phyloP scores from a whole-genome alignment of 2,113 vertebrate genomes.

The Psittacula cyanocephala region DNA sequence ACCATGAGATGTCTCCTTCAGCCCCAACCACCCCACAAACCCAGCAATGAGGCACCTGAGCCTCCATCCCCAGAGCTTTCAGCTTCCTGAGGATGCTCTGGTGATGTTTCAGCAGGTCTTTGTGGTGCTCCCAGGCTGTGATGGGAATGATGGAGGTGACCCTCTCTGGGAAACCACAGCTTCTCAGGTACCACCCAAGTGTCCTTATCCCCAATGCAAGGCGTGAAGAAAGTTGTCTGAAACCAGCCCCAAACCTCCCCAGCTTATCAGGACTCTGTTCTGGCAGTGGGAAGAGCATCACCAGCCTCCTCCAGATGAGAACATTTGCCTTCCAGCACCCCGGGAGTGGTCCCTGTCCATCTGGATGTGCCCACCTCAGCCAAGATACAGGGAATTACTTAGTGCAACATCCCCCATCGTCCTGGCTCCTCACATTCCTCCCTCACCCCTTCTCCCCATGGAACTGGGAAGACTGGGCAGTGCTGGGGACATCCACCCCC shows the following conservation, averaged over 20 bases:
- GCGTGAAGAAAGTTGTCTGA: not conserved
- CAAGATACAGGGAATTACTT: not conserved
- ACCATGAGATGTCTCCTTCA: rapidly evolving
- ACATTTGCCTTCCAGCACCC: not conserved
- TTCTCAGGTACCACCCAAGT: not conserved
- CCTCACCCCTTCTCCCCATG: rapidly evolving
- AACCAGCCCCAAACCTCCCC: not conserved
- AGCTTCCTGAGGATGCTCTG: rapidly evolving
- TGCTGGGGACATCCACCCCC: rapidly evolving
- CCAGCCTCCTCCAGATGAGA: not conserved
- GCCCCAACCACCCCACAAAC: not conserved
- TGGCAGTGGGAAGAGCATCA: rapidly evolving
- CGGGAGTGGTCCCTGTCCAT: not conserved
- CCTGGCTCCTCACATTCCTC: not conserved
- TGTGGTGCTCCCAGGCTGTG: rapidly evolving
- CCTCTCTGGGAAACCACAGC: rapidly evolving
- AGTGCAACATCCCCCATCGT: not conserved
- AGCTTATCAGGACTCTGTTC: not conserved
- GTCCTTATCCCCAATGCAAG: not conserved
- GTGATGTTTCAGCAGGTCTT: not conserved
- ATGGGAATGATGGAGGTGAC: not conserved
- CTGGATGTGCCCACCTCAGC: not conserved
- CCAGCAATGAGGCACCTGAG: rapidly evolving
- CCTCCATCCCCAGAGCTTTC: not conserved
- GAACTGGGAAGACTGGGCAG: rapidly evolving